Base-by-base conservation (phyloP, 1,140 invertebrate genomes). In the Whitmania pigra region DNA sequence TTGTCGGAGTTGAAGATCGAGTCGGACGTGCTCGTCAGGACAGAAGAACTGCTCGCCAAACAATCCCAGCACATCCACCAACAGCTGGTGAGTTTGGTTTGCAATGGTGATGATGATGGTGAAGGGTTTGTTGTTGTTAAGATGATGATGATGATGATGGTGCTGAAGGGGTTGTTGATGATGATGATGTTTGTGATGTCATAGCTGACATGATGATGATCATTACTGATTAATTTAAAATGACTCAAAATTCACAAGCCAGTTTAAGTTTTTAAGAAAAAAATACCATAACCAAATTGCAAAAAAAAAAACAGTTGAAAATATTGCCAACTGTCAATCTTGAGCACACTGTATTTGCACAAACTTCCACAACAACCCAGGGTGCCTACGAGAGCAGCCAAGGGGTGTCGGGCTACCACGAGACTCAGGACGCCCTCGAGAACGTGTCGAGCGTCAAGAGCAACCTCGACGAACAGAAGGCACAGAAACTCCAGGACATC, bases 1-100 rank as follows among this genome's bases (percentile, higher is more conserved):
- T 80, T 91, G 63, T 85, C 87, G 53, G 87, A 88, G 66, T 79
- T 89, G 25, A 87, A 87, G 81, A 88, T 89, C 22, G 88, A 89
- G 80, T 81, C 80, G 75, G 88, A 88, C 15, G 85, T 89, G 3
- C 77, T 90, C 2, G 83, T 84, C 72, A 81, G 88, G 31, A 88
- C 88, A 0, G 76, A 86, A 13, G 86, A 87, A 75, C 86, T 89
- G 67, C 78, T 89, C 11, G 80, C 83, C 72, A 77, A 82, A 71
- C 78, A 81, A 69, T 79, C 84, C 72, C 82, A 85, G 29, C 76
- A 80, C 29, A 80, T 83, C 43, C 79, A 83, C 66, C 72, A 79
- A 53, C 80, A 83, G 71, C 75, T 86, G 78, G 85, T 85, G 74
- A n/a, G n/a, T n/a, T n/a, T n/a, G n/a, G n/a, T 78, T 79, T 71